Conservation (phyloP, 2,797 vertebrate genomes). For the Danio kyathit region DNA sequence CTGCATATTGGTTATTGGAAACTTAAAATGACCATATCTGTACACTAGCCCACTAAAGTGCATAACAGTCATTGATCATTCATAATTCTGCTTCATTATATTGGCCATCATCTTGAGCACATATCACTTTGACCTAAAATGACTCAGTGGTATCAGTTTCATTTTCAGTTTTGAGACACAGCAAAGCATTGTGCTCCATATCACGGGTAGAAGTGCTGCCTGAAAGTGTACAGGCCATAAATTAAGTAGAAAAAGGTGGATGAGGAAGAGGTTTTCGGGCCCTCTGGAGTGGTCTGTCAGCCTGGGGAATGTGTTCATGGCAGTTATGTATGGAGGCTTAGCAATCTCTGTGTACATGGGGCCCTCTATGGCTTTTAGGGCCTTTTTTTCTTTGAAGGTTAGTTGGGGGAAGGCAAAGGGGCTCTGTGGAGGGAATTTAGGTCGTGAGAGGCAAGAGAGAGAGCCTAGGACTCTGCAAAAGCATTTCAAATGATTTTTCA, state of each 20-base stretch:
- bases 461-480: neutral
- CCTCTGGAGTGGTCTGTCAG: conserved; percentile 54
- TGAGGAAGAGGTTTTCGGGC: conserved; percentile 25
- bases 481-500: neutral
- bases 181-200: neutral
- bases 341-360: conserved; percentile 35
- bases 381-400: conserved; percentile 40
- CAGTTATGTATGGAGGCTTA: conserved; percentile 57
- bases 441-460: conserved; percentile 59
- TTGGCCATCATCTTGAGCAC: neutral
- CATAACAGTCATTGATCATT: neutral
- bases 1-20: neutral
- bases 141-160: conserved; percentile 5
- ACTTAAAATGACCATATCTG: neutral
- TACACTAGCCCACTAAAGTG: neutral
- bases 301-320: conserved; percentile 66
- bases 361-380: conserved; percentile 32
- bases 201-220: neutral
- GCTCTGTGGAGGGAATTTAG: conserved; percentile 59
- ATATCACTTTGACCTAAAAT: conserved; percentile 11
- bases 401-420: conserved; percentile 60
- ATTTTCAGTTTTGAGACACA: neutral
- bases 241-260: conserved; percentile 6
- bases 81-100: neutral
- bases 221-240: conserved; percentile 2